Conservation (phyloP, 1,140 invertebrate species). For the Listronotus oregonensis region DNA sequence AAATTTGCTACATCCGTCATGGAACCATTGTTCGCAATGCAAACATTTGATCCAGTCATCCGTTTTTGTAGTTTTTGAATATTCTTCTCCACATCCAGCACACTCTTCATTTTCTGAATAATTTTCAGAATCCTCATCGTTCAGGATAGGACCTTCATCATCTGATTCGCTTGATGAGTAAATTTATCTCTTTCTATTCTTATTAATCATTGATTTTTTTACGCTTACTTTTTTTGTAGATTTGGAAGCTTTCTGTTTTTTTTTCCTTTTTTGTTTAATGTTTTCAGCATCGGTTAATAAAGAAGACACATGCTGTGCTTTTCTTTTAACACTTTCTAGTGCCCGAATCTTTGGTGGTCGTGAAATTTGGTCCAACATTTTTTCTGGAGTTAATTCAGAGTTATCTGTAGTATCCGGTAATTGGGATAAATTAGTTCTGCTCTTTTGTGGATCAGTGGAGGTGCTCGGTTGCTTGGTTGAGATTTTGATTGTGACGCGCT, state of each 20-base stretch:
- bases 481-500: background rate
- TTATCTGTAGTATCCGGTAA: too few relatives aligned
- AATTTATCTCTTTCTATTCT: background rate
- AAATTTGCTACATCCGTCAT: background rate
- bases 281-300: too few relatives aligned
- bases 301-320: too few relatives aligned
- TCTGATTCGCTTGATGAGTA: background rate
- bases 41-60: too few relatives aligned
- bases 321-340: too few relatives aligned
- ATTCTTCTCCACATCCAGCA: background rate
- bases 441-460: background rate
- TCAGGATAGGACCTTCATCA: background rate
- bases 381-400: too few relatives aligned
- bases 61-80: background rate
- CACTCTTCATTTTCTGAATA: background rate
- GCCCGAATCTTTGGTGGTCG: too few relatives aligned
- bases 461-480: background rate
- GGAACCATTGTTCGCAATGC: background rate
- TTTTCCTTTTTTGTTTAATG: too few relatives aligned
- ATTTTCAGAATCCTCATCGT: slow-evolving; percentile 1
- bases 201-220: background rate
- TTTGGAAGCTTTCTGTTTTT: too few relatives aligned
- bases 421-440: too few relatives aligned
- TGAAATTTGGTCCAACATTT: too few relatives aligned
- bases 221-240: background rate